phyloP scores from a whole-genome alignment of 2,797 vertebrate genomes.

The Oreochromis mossambicus region DNA sequence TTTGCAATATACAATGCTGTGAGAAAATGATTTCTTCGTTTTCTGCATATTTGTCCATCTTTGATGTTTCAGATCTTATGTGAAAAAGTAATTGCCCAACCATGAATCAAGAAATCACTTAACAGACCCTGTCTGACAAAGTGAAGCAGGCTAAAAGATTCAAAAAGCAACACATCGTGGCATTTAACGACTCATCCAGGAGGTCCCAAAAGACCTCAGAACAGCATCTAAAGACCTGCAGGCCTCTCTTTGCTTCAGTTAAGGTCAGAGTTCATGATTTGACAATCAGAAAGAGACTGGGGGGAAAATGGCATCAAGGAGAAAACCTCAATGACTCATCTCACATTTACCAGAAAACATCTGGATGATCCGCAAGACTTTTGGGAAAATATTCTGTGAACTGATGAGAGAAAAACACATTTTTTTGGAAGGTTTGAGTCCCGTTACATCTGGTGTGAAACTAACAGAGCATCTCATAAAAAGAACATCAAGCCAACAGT shows the following conservation, averaged over 20 bases:
- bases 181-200: not conserved
- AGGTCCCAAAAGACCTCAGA: not conserved
- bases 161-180: not conserved
- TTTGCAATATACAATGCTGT: too few species aligned
- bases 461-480: not conserved
- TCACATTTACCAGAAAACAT: not conserved
- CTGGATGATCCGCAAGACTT: not conserved
- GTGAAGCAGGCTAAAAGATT: not conserved
- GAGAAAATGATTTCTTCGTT: not conserved
- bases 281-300: not conserved
- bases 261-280: not conserved
- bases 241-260: not conserved
- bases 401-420: not conserved
- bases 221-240: not conserved
- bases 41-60: not conserved
- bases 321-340: not conserved
- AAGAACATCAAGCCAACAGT: not conserved
- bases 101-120: not conserved
- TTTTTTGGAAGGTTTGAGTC: not conserved
- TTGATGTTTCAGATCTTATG: not conserved
- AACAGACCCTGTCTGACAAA: not conserved
- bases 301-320: not conserved
- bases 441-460: not conserved
- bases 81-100: not conserved
- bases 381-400: not conserved